Percentiles rank a stretch among this genome's conserved stretches.
Conservation (phyloP, 2,797 vertebrate species). For the Xiphophorus birchmanni region DNA sequence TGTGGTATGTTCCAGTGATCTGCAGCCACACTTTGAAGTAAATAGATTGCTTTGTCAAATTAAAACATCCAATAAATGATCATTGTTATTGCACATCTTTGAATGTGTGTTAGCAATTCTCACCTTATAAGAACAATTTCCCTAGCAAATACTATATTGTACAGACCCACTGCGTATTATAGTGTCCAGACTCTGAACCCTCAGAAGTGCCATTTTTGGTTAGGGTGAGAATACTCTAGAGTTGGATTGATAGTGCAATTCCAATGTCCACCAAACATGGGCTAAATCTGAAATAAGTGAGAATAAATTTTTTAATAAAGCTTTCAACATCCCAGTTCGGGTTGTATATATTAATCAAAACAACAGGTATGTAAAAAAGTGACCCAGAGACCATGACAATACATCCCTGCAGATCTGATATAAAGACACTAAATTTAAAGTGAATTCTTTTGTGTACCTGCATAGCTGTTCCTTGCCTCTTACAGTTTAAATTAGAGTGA, state of each 20-base stretch:
- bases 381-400: not conserved
- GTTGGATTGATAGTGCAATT: not conserved
- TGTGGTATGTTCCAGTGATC: not conserved
- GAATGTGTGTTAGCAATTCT: not conserved
- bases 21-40: not conserved
- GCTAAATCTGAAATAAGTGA: conserved; percentile 9
- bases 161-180: not conserved
- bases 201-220: not conserved
- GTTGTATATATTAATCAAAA: not conserved
- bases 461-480: too few relatives aligned
- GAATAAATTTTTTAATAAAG: not conserved
- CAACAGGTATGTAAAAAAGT: not conserved
- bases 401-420: not conserved
- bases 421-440: not conserved
- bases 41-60: not conserved
- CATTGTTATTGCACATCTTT: not conserved
- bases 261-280: not conserved
- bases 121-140: not conserved
- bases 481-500: not conserved
- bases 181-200: not conserved
- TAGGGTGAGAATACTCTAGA: not conserved
- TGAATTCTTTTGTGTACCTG: not conserved
- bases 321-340: conserved; percentile 6
- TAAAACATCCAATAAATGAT: not conserved
- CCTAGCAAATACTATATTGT: not conserved